A percentile compares a stretch with the other conserved stretches of the same genome.
phyloP scores from a whole-genome alignment of 2,113 vertebrate species.

The Sander lucioperca region DNA sequence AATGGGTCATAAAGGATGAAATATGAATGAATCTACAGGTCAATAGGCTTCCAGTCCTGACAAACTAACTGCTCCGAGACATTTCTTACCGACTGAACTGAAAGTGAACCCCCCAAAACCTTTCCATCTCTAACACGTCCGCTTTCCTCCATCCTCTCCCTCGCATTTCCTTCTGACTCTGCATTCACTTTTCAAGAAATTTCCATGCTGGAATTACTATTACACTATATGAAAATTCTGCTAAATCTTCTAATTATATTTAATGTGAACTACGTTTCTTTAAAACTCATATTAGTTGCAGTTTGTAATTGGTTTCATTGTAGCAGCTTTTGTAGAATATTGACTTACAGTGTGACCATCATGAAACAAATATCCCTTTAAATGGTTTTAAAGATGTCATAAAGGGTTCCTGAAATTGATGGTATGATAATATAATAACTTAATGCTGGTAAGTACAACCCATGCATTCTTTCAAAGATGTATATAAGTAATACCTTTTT shows the following conservation, averaged over 20 bases:
- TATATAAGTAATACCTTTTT: not conserved
- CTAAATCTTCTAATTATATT: not conserved
- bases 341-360: constrained; percentile 13
- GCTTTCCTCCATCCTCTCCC: not conserved
- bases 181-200: not conserved
- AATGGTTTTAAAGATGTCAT: constrained; percentile 11
- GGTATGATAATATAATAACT: not conserved
- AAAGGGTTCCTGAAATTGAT: not conserved
- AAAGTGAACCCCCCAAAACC: constrained; percentile 14
- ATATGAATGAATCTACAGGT: constrained; percentile 4
- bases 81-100: constrained; percentile 17
- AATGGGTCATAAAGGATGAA: not conserved
- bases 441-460: constrained; percentile 18
- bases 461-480: not conserved
- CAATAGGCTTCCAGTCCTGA: not conserved
- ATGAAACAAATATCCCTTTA: constrained; percentile 35
- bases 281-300: constrained; percentile 5
- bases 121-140: constrained; percentile 28
- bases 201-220: not conserved
- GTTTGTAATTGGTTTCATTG: constrained; percentile 4
- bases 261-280: not conserved
- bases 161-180: not conserved
- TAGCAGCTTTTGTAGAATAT: constrained; percentile 47
- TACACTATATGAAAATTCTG: not conserved
- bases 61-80: not conserved